phyloP scores from a whole-genome alignment of 2,888 invertebrate genomes.

The Parasteatoda lunata region DNA sequence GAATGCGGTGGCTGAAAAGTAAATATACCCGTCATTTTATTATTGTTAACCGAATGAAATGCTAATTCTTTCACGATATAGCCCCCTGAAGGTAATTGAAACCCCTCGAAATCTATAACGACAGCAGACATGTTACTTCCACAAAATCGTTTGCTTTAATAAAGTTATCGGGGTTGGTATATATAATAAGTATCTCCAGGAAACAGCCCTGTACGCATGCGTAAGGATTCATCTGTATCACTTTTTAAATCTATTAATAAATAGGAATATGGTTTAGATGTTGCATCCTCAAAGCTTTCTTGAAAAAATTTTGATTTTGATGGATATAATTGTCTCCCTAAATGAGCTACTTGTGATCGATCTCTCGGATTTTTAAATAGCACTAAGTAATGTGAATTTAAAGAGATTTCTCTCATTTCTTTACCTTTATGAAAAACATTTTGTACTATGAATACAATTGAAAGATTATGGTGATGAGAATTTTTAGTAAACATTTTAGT shows the following conservation, averaged over 20 bases:
- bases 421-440: constrained; percentile 38
- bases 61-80: too few relatives aligned
- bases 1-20: too few relatives aligned
- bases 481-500: constrained; percentile 33
- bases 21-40: too few relatives aligned
- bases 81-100: too few relatives aligned
- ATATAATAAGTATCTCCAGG: constrained; percentile 14
- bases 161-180: constrained; percentile 25
- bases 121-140: too few relatives aligned
- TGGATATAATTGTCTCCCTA: constrained; percentile 35
- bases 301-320: constrained; percentile 16
- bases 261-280: constrained; percentile 21
- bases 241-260: constrained; percentile 34
- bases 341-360: constrained; percentile 21
- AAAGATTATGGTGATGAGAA: constrained; percentile 37
- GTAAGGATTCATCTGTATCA: constrained; percentile 13
- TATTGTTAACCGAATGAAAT: too few relatives aligned
- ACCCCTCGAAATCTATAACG: too few relatives aligned
- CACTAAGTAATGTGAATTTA: constrained; percentile 35
- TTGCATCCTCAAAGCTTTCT: constrained; percentile 41
- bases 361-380: constrained; percentile 41
- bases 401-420: constrained; percentile 31
- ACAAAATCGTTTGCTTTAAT: too few relatives aligned
- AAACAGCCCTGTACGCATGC: constrained; percentile 22
- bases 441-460: constrained; percentile 41